Evolutionary conservation across 2,888 invertebrate species (phyloP), one percentile per base, ranked within the genome.

Genomic region (Nymphalis urticae): DNA sequence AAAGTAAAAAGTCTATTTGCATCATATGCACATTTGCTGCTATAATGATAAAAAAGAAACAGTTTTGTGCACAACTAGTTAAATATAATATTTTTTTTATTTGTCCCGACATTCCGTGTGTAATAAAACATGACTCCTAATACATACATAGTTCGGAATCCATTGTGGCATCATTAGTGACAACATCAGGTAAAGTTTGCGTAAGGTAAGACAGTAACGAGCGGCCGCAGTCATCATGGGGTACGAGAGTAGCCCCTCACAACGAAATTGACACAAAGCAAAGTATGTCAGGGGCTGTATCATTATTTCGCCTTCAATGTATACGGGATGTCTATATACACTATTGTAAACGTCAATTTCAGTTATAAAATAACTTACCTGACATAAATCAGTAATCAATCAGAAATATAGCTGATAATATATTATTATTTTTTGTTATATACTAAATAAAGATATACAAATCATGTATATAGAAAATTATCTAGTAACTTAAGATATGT

Each of bases 121-220:
- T 27, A 56, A 16, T 61, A 71, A 70, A 64, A 62, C 58, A 69
- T 17, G 64, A 48, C 53, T 56, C 24, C 8, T 13, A 58, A 48
- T 58, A 65, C 13, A 54, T 19, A 51, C 32, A 54, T 50, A 69
- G 63, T 62, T 42, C 66, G 54, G 68, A 62, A 64, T 56, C 59
- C 56, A 66, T 71, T 71, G 71, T 60, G 79, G 77, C 82, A 87
- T 90, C 92, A 91, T 91, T 92, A 92, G 88, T 80, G 86, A 83
- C 82, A 83, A 85, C 84, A 84, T 78, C 79, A 81, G 80, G 81
- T 75, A 80, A 78, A 77, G 75, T 78, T 79, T 77, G 79, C 83
- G 82, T 86, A 87, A 87, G 85, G 83, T 81, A 85, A 85, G 87
- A 88, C 89, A 86, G 87, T 92, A 92, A 92, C 92, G 89, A 92